Conservation (phyloP, 2,888 invertebrate genomes). For the Scotopteryx bipunctaria region DNA sequence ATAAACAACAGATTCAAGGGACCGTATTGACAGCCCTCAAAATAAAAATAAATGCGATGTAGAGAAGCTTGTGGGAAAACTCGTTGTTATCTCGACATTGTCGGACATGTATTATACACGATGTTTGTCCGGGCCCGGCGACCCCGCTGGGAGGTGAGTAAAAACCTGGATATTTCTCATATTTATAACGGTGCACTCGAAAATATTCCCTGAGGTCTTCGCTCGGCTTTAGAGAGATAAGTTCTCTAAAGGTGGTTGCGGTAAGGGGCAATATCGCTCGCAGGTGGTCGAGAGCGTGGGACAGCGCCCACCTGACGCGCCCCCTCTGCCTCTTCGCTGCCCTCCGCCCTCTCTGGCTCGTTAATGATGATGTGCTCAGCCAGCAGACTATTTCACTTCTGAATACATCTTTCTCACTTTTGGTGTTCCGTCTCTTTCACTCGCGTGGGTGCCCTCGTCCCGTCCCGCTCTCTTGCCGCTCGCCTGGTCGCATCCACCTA, state of each 20-base stretch:
- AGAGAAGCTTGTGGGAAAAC: conserved; percentile 48
- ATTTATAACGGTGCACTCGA: conserved; percentile 81
- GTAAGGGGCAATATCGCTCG: conserved; percentile 75
- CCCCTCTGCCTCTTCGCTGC: conserved; percentile 84
- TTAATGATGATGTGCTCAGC: conserved; percentile 91
- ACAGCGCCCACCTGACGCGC: conserved; percentile 82
- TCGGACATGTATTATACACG: conserved; percentile 72
- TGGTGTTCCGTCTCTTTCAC: conserved; percentile 70
- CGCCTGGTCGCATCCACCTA: conserved; percentile 82
- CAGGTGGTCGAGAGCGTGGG: conserved; percentile 79
- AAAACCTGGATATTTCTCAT: conserved; percentile 81
- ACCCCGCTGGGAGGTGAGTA: conserved; percentile 65
- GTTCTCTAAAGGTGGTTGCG: conserved; percentile 57
- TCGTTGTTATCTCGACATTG: conserved; percentile 68
- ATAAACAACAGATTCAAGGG: conserved; percentile 20
- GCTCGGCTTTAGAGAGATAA: conserved; percentile 60
- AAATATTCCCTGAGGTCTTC: conserved; percentile 74
- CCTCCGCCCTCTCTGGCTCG: conserved; percentile 86
- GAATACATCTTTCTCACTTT: conserved; percentile 85
- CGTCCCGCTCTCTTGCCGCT: conserved; percentile 65
- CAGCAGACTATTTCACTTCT: conserved; percentile 89
- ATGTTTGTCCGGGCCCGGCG: conserved; percentile 60
- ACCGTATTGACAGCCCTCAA: conserved; percentile 43
- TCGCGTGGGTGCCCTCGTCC: conserved; percentile 50
- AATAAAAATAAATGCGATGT: conserved; percentile 43